phyloP scores from a whole-genome alignment of 2,888 invertebrate genomes.

The Rhodophaea formosa region DNA sequence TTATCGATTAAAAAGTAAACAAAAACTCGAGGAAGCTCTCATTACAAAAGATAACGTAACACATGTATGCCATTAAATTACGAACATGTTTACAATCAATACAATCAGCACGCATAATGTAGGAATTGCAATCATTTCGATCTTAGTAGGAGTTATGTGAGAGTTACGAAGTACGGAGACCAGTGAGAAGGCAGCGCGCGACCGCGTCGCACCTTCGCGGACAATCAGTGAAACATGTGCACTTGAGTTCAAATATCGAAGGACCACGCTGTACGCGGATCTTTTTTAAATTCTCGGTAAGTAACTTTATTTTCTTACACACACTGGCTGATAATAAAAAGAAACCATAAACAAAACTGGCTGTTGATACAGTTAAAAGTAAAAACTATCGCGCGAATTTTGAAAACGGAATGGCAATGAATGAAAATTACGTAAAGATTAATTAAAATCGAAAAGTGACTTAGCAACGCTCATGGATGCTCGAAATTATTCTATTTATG shows the following conservation, averaged over 20 bases:
- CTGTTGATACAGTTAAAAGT: not conserved
- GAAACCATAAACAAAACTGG: not conserved
- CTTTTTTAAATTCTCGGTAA: slow-evolving; percentile 13
- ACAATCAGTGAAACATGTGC: slow-evolving; percentile 44
- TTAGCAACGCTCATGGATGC: not conserved
- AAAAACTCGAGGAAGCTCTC: slow-evolving; percentile 13
- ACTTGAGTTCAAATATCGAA: slow-evolving; percentile 24
- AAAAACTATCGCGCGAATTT: not conserved
- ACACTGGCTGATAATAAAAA: not conserved
- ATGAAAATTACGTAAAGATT: slow-evolving; percentile 1
- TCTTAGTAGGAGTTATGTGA: slow-evolving; percentile 19
- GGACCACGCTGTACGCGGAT: slow-evolving; percentile 6
- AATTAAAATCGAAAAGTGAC: slow-evolving; percentile 1
- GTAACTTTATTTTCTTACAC: not conserved
- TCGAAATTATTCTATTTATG: slow-evolving; percentile 1
- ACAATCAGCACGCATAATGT: slow-evolving; percentile 18
- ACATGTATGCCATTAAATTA: slow-evolving; percentile 15
- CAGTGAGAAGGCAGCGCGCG: slow-evolving; percentile 57
- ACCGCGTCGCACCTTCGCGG: slow-evolving; percentile 49
- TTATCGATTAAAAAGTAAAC: not conserved
- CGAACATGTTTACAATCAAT: slow-evolving; percentile 18
- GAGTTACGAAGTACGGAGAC: slow-evolving; percentile 29
- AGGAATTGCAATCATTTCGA: slow-evolving; percentile 4
- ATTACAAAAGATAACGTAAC: slow-evolving; percentile 14
- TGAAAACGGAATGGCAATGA: not conserved